A percentile compares a stretch with the other conserved stretches of the same genome.
These are phyloP conservation scores for Crotalus helleri DNA, from an alignment of 2,113 vertebrate species.

Conservation along the genomic window DNA sequence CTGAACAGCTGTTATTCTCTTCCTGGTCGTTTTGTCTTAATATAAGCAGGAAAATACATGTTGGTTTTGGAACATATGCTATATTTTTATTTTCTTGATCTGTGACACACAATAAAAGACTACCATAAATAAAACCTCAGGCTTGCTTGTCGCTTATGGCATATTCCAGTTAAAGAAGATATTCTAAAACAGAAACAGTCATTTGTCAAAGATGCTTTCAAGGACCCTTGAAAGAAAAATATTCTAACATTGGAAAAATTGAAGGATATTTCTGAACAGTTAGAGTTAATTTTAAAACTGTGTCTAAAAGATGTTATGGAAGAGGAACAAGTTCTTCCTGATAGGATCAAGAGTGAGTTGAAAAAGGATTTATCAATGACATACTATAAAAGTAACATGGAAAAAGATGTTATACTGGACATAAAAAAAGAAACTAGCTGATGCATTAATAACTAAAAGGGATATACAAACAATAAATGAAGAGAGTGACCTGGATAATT, in stretches of 20 bases:
- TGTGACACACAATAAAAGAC: background rate
- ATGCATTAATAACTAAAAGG: too few species aligned
- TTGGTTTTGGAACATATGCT: rapidly evolving
- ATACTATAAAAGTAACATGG: too few species aligned
- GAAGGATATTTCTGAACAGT: background rate
- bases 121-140: background rate
- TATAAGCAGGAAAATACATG: background rate
- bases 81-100: background rate
- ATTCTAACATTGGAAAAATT: background rate
- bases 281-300: background rate
- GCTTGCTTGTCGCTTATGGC: background rate
- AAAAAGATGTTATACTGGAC: too few species aligned
- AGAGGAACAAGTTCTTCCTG: background rate
- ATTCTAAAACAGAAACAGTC: background rate
- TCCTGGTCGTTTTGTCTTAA: background rate
- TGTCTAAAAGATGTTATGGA: background rate
- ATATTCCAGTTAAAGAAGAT: background rate
- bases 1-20: background rate
- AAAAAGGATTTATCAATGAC: background rate
- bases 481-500: too few species aligned
- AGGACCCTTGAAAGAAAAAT: background rate
- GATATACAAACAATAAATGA: too few species aligned
- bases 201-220: background rate
- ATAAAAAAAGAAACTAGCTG: too few species aligned
- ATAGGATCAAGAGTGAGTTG: background rate